Base-by-base conservation (phyloP, 2,113 vertebrate species). In the Sebastes schlegelii region DNA sequence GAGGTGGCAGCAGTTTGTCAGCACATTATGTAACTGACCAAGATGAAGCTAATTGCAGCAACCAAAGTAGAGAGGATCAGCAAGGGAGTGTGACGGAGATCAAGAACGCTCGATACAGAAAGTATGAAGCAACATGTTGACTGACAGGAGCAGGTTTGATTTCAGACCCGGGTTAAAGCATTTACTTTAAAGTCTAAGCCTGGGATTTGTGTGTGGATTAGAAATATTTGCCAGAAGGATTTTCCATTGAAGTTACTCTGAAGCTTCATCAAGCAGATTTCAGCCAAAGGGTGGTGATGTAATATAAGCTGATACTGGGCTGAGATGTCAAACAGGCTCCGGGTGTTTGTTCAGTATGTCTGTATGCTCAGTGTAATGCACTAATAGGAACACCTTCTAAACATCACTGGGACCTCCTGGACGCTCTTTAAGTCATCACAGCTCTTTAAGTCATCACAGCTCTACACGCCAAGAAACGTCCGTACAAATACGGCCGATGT, bases 151-250 rank as follows among this genome's bases (percentile, higher is more conserved):
- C 45, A 17, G 6, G 67, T 73, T 77, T 80, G 82, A 90, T 86
- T 80, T 86, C 48, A 75, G 57, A 69, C 54, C 74, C 42, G 81
- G 77, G 88, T 92, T 91, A 92, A 34, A 90, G 80, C 55, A 58
- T 82, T 54, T 55, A 80, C 86, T 90, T 90, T 87, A 78, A 90
- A 81, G 67, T 81, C 79, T 90, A 90, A 92, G 77, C 85, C 86
- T 67, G 61, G 91, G 90, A 91, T 92, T 92, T 90, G 71, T 90
- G 86, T 91, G 80, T 86, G 89, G 88, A 91, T 93, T 90, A 86
- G 58, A 84, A 82, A 88, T 89, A 89, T 90, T 89, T 90, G 85
- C 78, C 76, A 34, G 65, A 61, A 85, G 89, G 89, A 84, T 92
- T 92, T 94, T 80, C 48, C 48, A 80, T 80, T 84, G 82, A 91